Evolutionary conservation across 2,888 invertebrate species (phyloP), one percentile per base, ranked within the genome.

Genomic region (Halictus quadricinctus): DNA sequence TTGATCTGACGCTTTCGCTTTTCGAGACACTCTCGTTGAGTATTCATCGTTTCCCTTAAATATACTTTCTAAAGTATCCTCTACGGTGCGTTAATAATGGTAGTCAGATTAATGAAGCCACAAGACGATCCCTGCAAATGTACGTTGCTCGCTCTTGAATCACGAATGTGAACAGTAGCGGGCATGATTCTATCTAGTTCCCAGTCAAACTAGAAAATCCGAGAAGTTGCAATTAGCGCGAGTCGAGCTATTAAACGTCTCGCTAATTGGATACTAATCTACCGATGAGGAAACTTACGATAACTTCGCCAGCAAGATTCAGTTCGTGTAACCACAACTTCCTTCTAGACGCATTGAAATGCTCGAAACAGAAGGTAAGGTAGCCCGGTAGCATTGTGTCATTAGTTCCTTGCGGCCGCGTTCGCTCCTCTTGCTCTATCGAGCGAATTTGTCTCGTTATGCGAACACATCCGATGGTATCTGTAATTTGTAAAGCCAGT

Each of bases 401-500:
- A 21, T 66, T 66, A 66, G 36, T 66, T 36, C 66, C 10, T 21
- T 18, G 66, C 10, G 18, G 36, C 66, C 18, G 36, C 46, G 72
- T n/a, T 18, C 6, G n/a, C 13, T 18, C n/a, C 15, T 29, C 1
- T 6, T 41, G n/a, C 13, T 50, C 41, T 13, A 25, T 29, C 6
- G 18, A 46, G 10, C 18, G 48, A 36, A n/a, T 74, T 79, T 60
- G 43, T 25, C 13, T 66, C 50, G 12, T 73, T 76, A 66, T 54
- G 48, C 43, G 21, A 50, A 66, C 58, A 48, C 50, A 21, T 10
- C 60, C 15, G 60, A 79, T 36, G 69, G 29, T 70, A 72, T 72
- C 69, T 78, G 78, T 78, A 83, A 86, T 78, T 80, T 76, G 25
- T 25, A 5, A n/a, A 58, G 58, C 21, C 7, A 8, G 21, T 21